These are phyloP conservation scores for Hozukius guyotensis DNA, from an alignment of 2,797 vertebrate genomes.

Conservation along the genomic window DNA sequence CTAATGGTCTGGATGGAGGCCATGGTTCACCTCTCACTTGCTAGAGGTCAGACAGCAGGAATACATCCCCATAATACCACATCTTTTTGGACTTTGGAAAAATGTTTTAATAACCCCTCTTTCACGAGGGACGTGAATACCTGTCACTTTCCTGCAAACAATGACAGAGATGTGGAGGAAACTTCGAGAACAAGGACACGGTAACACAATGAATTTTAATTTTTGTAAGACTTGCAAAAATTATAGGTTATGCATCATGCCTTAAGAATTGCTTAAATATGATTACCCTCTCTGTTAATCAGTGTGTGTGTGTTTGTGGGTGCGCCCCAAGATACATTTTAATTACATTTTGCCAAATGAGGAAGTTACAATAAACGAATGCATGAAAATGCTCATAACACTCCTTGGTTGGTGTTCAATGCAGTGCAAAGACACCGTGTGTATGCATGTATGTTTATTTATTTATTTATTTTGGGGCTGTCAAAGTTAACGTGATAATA, in stretches of 20 bases:
- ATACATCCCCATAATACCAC: slow-evolving; percentile 52
- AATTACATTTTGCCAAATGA: neutral
- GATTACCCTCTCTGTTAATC: slow-evolving; percentile 25
- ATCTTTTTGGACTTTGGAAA: slow-evolving; percentile 43
- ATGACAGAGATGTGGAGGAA: neutral
- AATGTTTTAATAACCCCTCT: slow-evolving; percentile 15
- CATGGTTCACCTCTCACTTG: slow-evolving; percentile 78
- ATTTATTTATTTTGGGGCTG: slow-evolving; percentile 2
- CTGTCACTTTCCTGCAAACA: slow-evolving; percentile 1
- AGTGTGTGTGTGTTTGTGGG: neutral
- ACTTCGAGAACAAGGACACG: neutral
- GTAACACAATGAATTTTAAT: neutral
- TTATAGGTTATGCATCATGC: slow-evolving; percentile 26
- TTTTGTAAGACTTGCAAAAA: slow-evolving; percentile 22
- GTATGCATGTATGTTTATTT: neutral
- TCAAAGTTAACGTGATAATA: no score
- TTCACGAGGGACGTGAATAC: slow-evolving; percentile 13
- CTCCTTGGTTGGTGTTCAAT: neutral
- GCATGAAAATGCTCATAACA: neutral
- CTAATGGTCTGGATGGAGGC: slow-evolving; percentile 79
- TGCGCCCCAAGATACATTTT: neutral
- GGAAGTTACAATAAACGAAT: neutral
- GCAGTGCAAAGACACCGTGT: slow-evolving; percentile 1
- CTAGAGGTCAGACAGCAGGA: slow-evolving; percentile 74
- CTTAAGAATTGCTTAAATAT: slow-evolving; percentile 45